Percentiles rank a stretch among this genome's conserved stretches.
Evolutionary conservation across 2,797 vertebrate species (phyloP).

Genomic region (Coilia nasus): DNA sequence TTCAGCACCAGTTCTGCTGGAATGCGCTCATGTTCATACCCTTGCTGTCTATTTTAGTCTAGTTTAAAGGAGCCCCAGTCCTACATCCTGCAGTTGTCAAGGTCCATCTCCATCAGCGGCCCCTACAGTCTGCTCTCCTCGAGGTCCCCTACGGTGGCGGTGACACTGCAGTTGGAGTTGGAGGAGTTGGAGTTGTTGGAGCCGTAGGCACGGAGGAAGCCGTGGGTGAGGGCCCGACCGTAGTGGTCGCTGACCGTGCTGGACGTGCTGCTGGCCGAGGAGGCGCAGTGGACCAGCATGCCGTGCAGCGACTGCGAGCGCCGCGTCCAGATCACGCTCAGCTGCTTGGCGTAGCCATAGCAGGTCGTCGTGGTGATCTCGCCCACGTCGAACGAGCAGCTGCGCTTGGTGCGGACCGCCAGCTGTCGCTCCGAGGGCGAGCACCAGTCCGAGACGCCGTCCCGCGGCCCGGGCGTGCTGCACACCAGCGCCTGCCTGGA

Average conservation of each 20-base stretch:
- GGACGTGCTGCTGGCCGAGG: slow-evolving; percentile 63
- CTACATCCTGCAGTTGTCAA: too few species aligned
- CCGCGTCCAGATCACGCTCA: slow-evolving; percentile 88
- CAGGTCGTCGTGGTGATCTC: slow-evolving; percentile 70
- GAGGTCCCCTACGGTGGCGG: slow-evolving; percentile 63
- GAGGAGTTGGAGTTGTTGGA: slow-evolving; percentile 71
- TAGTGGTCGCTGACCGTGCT: slow-evolving; percentile 56
- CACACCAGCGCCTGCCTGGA: slow-evolving; percentile 63
- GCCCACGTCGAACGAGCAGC: slow-evolving; percentile 79
- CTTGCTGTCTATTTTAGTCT: too few species aligned
- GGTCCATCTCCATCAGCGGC: too few species aligned
- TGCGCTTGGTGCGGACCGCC: slow-evolving; percentile 73
- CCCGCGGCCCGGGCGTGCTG: slow-evolving; percentile 28
- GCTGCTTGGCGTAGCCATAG: slow-evolving; percentile 86
- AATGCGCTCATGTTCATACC: too few species aligned
- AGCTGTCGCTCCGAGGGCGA: slow-evolving; percentile 43
- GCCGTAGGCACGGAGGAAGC: slow-evolving; percentile 76
- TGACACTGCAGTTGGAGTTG: slow-evolving; percentile 72
- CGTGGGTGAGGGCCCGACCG: slow-evolving; percentile 62
- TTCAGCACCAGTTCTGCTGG: too few species aligned
- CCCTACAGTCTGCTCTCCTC: slow-evolving; percentile 78
- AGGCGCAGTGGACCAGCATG: slow-evolving; percentile 83
- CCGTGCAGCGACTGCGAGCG: slow-evolving; percentile 91
- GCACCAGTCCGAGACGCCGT: slow-evolving; percentile 10
- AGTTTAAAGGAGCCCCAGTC: too few species aligned